Conservation (phyloP, 2,113 vertebrate species). For the Leuciscus idus region DNA sequence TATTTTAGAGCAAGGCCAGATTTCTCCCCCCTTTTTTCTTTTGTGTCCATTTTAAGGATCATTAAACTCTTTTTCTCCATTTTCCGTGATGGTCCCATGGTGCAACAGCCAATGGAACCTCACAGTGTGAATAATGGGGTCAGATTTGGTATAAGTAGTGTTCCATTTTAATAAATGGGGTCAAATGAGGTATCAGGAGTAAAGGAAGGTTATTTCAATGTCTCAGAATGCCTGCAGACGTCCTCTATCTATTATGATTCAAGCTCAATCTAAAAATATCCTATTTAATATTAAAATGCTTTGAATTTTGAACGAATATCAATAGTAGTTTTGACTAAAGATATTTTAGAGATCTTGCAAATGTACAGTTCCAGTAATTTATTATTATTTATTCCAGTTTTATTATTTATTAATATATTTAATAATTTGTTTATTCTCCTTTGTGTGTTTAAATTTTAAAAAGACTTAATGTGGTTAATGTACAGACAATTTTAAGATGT, state of each 20-base stretch:
- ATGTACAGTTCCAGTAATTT: background rate
- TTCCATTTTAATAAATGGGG: slow-evolving; percentile 52
- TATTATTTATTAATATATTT: background rate
- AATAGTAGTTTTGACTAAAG: slow-evolving; percentile 56
- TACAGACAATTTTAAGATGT: background rate
- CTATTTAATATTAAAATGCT: slow-evolving; percentile 62
- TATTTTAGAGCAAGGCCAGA: background rate
- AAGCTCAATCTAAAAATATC: slow-evolving; percentile 72
- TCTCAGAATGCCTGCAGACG: slow-evolving; percentile 68
- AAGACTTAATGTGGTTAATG: background rate
- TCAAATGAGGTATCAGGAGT: slow-evolving; percentile 64
- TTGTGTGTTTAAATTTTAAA: background rate
- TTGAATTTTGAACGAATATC: slow-evolving; percentile 62
- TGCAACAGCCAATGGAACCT: slow-evolving; percentile 26
- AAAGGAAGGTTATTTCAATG: slow-evolving; percentile 76
- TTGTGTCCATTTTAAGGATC: slow-evolving; percentile 10
- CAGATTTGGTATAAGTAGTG: slow-evolving; percentile 60
- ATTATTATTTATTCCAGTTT: background rate
- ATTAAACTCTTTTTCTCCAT: slow-evolving; percentile 4
- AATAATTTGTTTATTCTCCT: background rate
- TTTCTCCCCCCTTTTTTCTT: too few species aligned
- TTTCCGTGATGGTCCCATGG: background rate
- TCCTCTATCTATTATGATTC: slow-evolving; percentile 63
- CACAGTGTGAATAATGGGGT: slow-evolving; percentile 68
- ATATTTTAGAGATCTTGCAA: background rate